phyloP scores from a whole-genome alignment of 2,797 vertebrate genomes.

The Petrocephalus schoutedeni region DNA sequence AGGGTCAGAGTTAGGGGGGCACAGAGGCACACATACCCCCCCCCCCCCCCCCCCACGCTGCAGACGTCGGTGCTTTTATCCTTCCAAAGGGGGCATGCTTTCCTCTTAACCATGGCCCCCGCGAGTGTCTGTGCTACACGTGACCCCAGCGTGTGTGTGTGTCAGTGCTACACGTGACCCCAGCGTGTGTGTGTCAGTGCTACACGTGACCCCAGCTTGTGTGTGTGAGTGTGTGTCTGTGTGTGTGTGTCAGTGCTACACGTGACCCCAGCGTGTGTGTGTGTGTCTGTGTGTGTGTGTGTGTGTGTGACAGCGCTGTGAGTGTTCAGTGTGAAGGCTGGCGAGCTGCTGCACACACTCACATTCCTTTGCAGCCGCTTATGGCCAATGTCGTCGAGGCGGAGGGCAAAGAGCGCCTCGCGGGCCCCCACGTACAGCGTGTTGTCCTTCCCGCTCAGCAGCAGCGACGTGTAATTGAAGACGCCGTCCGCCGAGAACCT shows the following conservation, averaged over 20 bases:
- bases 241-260: no score
- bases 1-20: not conserved
- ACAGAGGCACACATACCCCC: not conserved
- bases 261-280: no score
- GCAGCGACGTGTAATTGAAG: constrained; percentile 77
- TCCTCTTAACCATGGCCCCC: not conserved
- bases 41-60: not conserved
- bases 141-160: no score
- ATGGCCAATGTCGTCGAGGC: constrained; percentile 63
- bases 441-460: constrained; percentile 74
- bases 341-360: constrained; percentile 36
- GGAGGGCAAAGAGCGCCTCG: constrained; percentile 76
- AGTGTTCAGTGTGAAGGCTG: not conserved
- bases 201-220: no score
- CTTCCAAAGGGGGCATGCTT: not conserved
- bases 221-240: no score
- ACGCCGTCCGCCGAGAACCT: constrained; percentile 67
- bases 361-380: constrained; percentile 62
- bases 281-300: no score
- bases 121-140: not conserved
- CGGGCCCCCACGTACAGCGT: constrained; percentile 78
- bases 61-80: not conserved
- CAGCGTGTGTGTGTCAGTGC: no score
- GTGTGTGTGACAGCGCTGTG: not conserved
- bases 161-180: no score